A percentile compares a stretch with the other conserved stretches of the same genome.
Evolutionary conservation across 2,888 invertebrate species (phyloP).

Genomic region (Cosmia trapezina): DNA sequence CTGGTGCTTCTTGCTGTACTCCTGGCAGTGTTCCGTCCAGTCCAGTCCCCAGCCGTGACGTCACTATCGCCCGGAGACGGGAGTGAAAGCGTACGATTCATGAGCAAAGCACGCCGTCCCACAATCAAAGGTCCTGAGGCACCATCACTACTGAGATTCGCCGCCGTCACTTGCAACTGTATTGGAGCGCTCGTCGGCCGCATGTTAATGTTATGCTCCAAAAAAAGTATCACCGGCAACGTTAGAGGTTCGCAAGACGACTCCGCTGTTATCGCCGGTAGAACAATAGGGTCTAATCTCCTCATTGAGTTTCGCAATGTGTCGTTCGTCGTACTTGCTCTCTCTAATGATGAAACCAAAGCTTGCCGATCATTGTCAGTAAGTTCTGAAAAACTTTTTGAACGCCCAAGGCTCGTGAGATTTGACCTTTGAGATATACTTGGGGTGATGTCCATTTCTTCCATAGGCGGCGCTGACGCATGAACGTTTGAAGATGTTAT

Average conservation of each 20-base stretch:
- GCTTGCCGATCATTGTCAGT: constrained; percentile 76
- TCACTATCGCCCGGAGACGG: constrained; percentile 87
- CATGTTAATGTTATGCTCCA: constrained; percentile 87
- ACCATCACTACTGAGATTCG: constrained; percentile 84
- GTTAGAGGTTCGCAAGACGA: constrained; percentile 83
- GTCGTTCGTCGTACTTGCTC: constrained; percentile 79
- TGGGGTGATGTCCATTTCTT: constrained; percentile 72
- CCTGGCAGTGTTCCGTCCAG: constrained; percentile 80
- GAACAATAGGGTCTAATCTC: constrained; percentile 84
- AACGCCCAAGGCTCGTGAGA: constrained; percentile 76
- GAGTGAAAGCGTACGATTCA: constrained; percentile 85
- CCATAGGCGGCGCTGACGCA: constrained; percentile 71
- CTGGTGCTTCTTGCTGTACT: constrained; percentile 83
- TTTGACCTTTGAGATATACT: constrained; percentile 71
- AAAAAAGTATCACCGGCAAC: constrained; percentile 86
- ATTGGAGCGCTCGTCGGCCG: constrained; percentile 87
- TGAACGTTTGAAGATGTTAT: constrained; percentile 73
- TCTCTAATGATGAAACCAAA: constrained; percentile 76
- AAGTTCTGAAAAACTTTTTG: constrained; percentile 85
- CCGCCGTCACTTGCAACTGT: constrained; percentile 86
- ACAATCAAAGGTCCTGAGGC: constrained; percentile 85
- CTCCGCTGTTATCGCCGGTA: constrained; percentile 82
- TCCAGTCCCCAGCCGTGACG: constrained; percentile 82
- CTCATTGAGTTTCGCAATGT: constrained; percentile 86
- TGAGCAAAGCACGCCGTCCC: constrained; percentile 83